A percentile compares a stretch with the other conserved stretches of the same genome.
Evolutionary conservation across 2,113 vertebrate species (phyloP).

Genomic region (Sminthopsis crassicaudata): DNA sequence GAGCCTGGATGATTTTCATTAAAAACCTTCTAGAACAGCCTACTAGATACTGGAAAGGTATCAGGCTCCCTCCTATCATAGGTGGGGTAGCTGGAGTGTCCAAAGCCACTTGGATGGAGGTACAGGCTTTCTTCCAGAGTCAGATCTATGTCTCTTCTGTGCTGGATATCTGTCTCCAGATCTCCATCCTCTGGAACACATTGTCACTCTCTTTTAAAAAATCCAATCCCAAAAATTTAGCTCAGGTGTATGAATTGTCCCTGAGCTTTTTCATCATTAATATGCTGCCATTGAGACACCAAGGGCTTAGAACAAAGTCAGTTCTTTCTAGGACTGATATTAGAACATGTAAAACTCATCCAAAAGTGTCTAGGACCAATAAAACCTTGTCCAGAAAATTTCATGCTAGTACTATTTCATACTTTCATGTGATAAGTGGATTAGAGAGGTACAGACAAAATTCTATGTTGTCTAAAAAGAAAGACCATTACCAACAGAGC

Average conservation of each 20-base stretch:
- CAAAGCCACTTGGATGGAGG: too few relatives aligned
- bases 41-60: neutral
- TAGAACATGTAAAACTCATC: neutral
- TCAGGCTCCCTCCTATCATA: neutral
- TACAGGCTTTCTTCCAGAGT: neutral
- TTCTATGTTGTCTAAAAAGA: neutral
- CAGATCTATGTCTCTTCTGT: too few relatives aligned
- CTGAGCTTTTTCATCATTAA: neutral
- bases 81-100: neutral
- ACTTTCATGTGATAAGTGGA: neutral
- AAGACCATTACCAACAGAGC: neutral
- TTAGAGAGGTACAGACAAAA: neutral
- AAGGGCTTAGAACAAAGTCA: neutral
- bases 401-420: neutral
- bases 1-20: constrained; percentile 65
- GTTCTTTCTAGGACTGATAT: neutral
- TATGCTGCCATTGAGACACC: neutral
- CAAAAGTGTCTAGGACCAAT: neutral
- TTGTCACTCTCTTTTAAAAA: neutral
- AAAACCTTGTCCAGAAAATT: neutral
- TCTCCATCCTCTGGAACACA: neutral
- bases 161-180: neutral
- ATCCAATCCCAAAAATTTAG: neutral
- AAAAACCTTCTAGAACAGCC: neutral
- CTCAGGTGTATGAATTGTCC: neutral